phyloP scores from a whole-genome alignment of 2,113 vertebrate genomes.

The Alaudala cheleensis region DNA sequence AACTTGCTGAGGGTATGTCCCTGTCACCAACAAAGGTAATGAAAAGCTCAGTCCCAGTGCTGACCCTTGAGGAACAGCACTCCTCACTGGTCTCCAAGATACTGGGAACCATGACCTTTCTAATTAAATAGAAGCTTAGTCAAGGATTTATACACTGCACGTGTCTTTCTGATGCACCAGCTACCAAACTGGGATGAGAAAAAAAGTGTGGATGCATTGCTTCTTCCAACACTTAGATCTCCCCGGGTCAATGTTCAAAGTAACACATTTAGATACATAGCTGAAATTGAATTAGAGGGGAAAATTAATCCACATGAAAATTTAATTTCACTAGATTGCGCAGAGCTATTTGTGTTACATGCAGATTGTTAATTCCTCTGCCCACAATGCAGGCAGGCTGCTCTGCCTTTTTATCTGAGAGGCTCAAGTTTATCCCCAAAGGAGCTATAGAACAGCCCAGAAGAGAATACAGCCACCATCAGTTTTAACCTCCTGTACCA shows the following conservation, averaged over 20 bases:
- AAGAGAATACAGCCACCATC: neutral
- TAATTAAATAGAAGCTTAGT: neutral
- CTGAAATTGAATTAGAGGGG: neutral
- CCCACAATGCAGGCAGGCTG: neutral
- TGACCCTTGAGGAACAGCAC: neutral
- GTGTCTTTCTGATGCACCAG: neutral
- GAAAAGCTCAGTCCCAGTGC: neutral
- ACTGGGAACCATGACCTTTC: neutral
- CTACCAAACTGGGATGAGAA: neutral
- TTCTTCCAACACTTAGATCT: neutral
- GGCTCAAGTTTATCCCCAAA: neutral
- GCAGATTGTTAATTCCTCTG: neutral
- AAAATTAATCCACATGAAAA: neutral
- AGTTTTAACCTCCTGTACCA: neutral
- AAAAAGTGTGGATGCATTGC: neutral
- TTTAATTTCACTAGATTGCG: neutral
- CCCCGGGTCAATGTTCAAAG: neutral
- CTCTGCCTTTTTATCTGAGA: neutral
- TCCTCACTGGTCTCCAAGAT: neutral
- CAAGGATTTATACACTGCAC: neutral
- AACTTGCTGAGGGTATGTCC: neutral
- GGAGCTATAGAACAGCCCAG: neutral
- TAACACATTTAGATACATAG: neutral
- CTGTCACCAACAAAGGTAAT: neutral
- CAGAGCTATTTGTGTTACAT: neutral